Conservation (phyloP, 2,888 invertebrate species). For the Pseudococcus viburni region DNA sequence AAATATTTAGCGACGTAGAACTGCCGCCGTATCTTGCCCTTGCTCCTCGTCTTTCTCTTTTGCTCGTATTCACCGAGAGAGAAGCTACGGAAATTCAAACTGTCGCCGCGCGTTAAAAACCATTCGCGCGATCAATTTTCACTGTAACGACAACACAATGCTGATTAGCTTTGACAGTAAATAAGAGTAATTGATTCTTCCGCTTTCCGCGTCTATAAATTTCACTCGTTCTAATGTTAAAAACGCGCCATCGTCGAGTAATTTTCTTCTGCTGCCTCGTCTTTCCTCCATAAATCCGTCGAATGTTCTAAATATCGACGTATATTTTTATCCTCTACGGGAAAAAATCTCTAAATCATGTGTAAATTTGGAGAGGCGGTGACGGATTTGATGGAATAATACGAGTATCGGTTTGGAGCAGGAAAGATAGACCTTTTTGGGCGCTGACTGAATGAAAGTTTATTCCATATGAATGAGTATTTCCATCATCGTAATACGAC, state of each 20-base stretch:
- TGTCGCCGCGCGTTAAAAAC: constrained; percentile 22
- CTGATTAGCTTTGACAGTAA: constrained; percentile 38
- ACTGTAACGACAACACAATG: constrained; percentile 18
- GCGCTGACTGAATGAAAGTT: too few species aligned
- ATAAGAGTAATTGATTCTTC: constrained; percentile 44
- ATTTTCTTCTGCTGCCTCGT: not conserved
- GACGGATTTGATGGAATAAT: too few species aligned
- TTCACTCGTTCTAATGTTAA: constrained; percentile 10
- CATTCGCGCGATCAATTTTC: constrained; percentile 22
- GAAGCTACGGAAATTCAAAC: constrained; percentile 1
- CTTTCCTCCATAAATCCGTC: not conserved
- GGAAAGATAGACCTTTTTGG: too few species aligned
- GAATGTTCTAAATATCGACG: not conserved
- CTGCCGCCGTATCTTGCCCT: not conserved
- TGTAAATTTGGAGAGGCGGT: too few species aligned
- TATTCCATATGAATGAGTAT: too few species aligned
- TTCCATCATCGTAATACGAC: too few species aligned
- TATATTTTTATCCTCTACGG: not conserved
- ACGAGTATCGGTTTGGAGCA: too few species aligned
- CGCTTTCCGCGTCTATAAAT: constrained; percentile 41
- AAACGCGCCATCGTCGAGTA: constrained; percentile 27
- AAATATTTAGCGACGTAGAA: constrained; percentile 27
- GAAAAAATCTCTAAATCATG: too few species aligned
- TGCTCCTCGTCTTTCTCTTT: not conserved
- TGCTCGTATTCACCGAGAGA: not conserved